Percentiles rank a stretch among this genome's conserved stretches.
These are phyloP conservation scores for Clistopyga incitator DNA, from an alignment of 2,888 invertebrate genomes.

Conservation along the genomic window DNA sequence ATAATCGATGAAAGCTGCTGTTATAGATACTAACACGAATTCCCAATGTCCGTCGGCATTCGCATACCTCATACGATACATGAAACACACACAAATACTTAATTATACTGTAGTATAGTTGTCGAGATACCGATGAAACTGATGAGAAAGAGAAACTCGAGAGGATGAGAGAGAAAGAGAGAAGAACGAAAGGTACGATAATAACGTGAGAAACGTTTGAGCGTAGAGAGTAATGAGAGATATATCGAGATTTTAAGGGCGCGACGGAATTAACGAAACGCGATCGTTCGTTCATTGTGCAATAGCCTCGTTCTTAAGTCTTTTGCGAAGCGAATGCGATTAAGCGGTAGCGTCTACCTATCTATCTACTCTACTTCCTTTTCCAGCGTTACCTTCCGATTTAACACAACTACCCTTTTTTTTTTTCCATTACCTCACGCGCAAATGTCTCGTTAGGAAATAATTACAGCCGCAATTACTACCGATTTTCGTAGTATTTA, in stretches of 20 bases:
- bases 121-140: constrained; percentile 37
- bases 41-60: not conserved
- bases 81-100: constrained; percentile 48
- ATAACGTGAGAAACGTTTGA: constrained; percentile 34
- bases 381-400: constrained; percentile 36
- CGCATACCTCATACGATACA: constrained; percentile 42
- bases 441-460: not conserved
- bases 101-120: constrained; percentile 47
- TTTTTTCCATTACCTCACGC: constrained; percentile 60
- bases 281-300: constrained; percentile 80
- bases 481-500: not conserved
- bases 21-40: constrained; percentile 44
- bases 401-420: constrained; percentile 13
- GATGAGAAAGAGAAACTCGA: not conserved
- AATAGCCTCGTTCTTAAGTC: constrained; percentile 75
- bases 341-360: constrained; percentile 73
- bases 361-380: constrained; percentile 33
- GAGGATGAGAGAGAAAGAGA: constrained; percentile 6
- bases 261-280: constrained; percentile 29
- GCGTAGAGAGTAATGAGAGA: constrained; percentile 43
- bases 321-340: constrained; percentile 36
- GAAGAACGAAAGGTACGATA: constrained; percentile 40
- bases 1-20: constrained; percentile 39
- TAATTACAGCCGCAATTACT: not conserved
- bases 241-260: constrained; percentile 2